Percentiles rank a stretch among this genome's conserved stretches.
phyloP scores from a whole-genome alignment of 2,113 vertebrate species.

The Dromas ardeola region DNA sequence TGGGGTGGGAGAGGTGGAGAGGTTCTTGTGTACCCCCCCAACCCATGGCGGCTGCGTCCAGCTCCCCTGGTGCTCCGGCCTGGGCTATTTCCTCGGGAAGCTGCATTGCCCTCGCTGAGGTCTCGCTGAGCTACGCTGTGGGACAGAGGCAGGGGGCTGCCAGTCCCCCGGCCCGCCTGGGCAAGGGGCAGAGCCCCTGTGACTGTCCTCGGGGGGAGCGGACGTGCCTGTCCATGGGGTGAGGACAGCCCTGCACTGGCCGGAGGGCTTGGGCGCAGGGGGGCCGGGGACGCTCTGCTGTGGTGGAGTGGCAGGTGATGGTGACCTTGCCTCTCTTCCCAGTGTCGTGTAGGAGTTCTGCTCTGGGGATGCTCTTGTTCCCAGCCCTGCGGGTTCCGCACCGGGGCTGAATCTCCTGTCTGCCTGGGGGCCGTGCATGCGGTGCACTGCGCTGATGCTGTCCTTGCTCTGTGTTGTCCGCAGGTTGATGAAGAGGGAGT shows the following conservation, averaged over 20 bases:
- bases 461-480: background rate
- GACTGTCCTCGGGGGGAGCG: background rate
- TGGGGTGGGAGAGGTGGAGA: too few relatives aligned
- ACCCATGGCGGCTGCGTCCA: accelerated
- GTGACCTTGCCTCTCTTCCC: background rate
- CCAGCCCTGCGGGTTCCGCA: accelerated
- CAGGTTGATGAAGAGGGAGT: slow-evolving; percentile 38
- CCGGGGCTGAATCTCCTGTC: background rate
- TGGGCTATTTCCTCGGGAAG: accelerated
- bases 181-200: background rate
- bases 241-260: accelerated
- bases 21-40: accelerated
- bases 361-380: background rate
- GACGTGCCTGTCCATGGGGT: accelerated
- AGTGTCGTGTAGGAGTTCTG: background rate
- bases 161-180: background rate
- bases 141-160: background rate
- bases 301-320: accelerated
- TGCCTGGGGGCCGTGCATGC: accelerated
- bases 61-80: accelerated
- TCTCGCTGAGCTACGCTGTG: accelerated
- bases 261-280: accelerated
- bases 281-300: background rate
- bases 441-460: background rate
- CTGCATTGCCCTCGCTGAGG: accelerated